Conservation (phyloP, 2,797 vertebrate species). For the Siniperca undulata region DNA sequence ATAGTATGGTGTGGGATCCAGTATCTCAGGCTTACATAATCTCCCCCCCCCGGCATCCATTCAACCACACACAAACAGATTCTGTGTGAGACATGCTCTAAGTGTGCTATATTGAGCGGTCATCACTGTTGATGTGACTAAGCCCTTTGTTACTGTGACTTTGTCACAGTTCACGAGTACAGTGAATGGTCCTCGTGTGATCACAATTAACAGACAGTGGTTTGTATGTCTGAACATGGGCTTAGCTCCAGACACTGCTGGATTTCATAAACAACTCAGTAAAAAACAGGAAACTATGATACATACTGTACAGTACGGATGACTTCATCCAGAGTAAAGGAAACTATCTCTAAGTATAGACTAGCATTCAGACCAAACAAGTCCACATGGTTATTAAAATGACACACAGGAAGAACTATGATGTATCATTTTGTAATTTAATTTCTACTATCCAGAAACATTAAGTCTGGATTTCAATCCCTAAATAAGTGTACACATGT, state of each 20-base stretch:
- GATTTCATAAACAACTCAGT: conserved; percentile 76
- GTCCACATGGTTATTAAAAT: conserved; percentile 24
- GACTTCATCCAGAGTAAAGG: conserved; percentile 46
- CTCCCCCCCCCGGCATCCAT: conserved; percentile 19
- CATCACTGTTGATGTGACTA: conserved; percentile 73
- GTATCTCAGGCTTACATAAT: conserved; percentile 56
- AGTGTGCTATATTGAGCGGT: conserved; percentile 62
- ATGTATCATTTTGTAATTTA: neutral
- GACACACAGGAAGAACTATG: neutral
- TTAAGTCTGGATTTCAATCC: neutral
- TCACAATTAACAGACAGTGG: conserved; percentile 70
- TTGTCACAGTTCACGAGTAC: conserved; percentile 62
- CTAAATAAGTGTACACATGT: neutral
- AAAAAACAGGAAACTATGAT: conserved; percentile 82
- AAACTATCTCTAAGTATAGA: conserved; percentile 52
- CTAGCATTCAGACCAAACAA: conserved; percentile 16
- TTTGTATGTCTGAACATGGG: conserved; percentile 65
- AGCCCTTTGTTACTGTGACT: conserved; percentile 74
- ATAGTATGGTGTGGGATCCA: neutral
- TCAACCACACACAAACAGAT: conserved; percentile 59
- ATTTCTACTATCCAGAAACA: neutral
- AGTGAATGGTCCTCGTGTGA: conserved; percentile 51
- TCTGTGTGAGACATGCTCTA: conserved; percentile 51
- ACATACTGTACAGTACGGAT: conserved; percentile 46
- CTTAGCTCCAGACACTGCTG: conserved; percentile 68